Percentiles rank a stretch among this genome's conserved stretches.
phyloP scores from a whole-genome alignment of 2,888 invertebrate species.

The Scaptomyza cyrtandrae region DNA sequence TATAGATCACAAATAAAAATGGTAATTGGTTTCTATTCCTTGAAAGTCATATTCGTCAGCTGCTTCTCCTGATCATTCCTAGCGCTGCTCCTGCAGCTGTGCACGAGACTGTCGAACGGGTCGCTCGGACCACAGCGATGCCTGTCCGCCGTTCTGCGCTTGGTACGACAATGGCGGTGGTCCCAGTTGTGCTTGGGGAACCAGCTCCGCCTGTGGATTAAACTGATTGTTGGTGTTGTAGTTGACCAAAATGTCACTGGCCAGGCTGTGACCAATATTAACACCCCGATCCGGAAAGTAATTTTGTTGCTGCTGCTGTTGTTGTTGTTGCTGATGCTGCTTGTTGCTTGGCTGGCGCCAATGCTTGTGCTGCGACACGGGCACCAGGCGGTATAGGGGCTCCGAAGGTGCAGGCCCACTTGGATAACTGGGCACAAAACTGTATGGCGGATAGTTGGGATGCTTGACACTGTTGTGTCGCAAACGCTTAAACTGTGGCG shows the following conservation, averaged over 20 bases:
- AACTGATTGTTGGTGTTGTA: constrained; percentile 89
- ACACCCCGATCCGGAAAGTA: constrained; percentile 87
- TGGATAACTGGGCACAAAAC: constrained; percentile 60
- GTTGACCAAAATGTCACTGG: constrained; percentile 85
- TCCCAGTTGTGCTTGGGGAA: constrained; percentile 70
- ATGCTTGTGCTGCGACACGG: constrained; percentile 61
- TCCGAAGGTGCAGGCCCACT: constrained; percentile 54
- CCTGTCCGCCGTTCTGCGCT: constrained; percentile 61
- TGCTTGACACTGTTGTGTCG: constrained; percentile 52
- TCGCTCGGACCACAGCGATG: constrained; percentile 64
- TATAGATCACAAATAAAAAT: constrained; percentile 1
- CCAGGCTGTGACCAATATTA: constrained; percentile 63
- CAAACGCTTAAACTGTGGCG: constrained; percentile 59
- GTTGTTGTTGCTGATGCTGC: constrained; percentile 86
- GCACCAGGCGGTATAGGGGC: constrained; percentile 57
- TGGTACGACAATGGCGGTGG: constrained; percentile 70
- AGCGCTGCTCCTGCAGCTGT: constrained; percentile 82
- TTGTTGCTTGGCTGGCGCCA: constrained; percentile 57
- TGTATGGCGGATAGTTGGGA: constrained; percentile 63
- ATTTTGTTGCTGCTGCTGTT: constrained; percentile 86
- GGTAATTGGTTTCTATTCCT: constrained; percentile 1
- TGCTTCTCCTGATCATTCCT: constrained; percentile 73
- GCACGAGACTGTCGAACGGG: constrained; percentile 66
- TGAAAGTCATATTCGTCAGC: neutral
- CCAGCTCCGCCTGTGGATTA: constrained; percentile 79